Evolutionary conservation across 2,888 invertebrate species (phyloP).

Genomic region (Dicyrtoma fusca): DNA sequence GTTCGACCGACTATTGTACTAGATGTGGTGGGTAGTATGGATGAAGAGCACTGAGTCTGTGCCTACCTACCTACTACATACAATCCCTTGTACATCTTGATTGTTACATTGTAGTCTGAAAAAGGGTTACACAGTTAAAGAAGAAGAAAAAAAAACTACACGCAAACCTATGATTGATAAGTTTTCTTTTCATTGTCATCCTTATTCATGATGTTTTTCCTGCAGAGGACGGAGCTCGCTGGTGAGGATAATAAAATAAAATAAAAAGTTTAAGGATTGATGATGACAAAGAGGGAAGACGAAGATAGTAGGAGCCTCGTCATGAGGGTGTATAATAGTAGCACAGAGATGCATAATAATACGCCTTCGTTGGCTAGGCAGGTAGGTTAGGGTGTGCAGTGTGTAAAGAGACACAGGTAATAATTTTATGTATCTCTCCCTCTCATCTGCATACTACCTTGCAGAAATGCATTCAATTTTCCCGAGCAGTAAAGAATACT

Average conservation of each 20-base stretch:
- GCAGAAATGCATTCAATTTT: constrained; percentile 2
- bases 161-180: background rate
- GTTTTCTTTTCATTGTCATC: background rate
- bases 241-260: too few relatives aligned
- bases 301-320: too few relatives aligned
- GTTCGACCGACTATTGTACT: background rate
- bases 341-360: background rate
- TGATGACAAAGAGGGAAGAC: constrained; percentile 1
- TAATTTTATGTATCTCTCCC: background rate
- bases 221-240: too few relatives aligned
- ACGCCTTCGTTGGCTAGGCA: background rate
- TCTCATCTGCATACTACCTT: too few relatives aligned
- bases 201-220: background rate
- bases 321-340: too few relatives aligned
- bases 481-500: background rate
- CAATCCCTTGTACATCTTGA: constrained; percentile 10
- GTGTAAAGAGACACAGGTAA: too few relatives aligned
- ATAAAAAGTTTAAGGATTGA: background rate
- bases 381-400: constrained; percentile 4
- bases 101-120: constrained; percentile 13
- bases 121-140: background rate
- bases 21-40: background rate
- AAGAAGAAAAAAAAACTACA: background rate
- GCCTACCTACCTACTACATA: background rate
- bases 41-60: background rate